Conservation (phyloP, 2,888 invertebrate species). For the Yponomeuta sedellus region DNA sequence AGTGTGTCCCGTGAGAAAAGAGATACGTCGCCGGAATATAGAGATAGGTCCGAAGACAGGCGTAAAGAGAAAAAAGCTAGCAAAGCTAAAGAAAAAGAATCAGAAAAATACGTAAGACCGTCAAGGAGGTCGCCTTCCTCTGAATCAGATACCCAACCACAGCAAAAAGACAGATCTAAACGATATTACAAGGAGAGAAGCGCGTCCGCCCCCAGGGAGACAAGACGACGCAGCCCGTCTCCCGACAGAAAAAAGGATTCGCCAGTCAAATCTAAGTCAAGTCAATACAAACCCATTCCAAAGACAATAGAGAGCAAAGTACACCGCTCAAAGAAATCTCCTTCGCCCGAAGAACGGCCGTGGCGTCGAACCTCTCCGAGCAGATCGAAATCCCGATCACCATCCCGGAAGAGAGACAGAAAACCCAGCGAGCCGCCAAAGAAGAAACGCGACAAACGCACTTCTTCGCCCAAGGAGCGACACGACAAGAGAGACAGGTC, state of each 20-base stretch:
- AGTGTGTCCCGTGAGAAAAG: conserved; percentile 41
- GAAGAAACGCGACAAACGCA: conserved; percentile 29
- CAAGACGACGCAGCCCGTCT: conserved; percentile 28
- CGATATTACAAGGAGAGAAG: conserved; percentile 40
- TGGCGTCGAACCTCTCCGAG: conserved; percentile 30
- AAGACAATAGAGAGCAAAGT: conserved; percentile 38
- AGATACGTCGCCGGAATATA: conserved; percentile 43
- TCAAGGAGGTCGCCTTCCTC: conserved; percentile 40
- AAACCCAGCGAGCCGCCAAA: conserved; percentile 32
- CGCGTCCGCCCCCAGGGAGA: conserved; percentile 22
- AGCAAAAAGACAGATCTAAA: conserved; percentile 38
- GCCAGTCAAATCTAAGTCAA: conserved; percentile 30
- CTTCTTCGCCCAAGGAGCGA: conserved; percentile 31
- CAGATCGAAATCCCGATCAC: conserved; percentile 46
- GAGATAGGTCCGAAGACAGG: conserved; percentile 38
- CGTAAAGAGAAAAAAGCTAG: conserved; percentile 35
- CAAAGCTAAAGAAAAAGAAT: conserved; percentile 35
- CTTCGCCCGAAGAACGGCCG: conserved; percentile 33
- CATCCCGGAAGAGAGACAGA: conserved; percentile 36
- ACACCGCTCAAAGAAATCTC: conserved; percentile 8
- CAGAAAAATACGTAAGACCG: conserved; percentile 42
- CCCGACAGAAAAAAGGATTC: conserved; percentile 38
- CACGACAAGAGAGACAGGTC: conserved; percentile 33
- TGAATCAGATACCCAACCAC: conserved; percentile 47
- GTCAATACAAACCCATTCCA: conserved; percentile 32